Conservation (phyloP, 2,797 vertebrate species). For the Balearica regulorum region DNA sequence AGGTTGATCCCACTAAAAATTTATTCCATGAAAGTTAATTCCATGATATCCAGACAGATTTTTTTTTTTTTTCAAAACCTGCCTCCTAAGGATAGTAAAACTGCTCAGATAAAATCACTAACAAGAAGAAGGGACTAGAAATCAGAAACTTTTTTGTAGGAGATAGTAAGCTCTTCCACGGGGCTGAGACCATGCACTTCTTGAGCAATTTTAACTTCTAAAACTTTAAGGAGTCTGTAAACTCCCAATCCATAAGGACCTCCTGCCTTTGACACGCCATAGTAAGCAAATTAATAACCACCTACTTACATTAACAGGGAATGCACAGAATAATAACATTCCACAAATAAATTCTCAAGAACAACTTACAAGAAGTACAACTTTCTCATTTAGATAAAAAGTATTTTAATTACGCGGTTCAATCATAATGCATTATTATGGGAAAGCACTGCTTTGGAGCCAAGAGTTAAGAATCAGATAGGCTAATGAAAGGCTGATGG, state of each 20-base stretch:
- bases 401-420: not conserved
- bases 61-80: not conserved
- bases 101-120: not conserved
- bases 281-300: conserved; percentile 1
- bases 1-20: not conserved
- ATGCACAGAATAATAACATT: not conserved
- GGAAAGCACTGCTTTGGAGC: conserved; percentile 14
- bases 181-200: not conserved
- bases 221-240: not conserved
- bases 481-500: not conserved
- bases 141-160: not conserved
- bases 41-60: not conserved
- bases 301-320: not conserved
- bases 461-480: conserved; percentile 38
- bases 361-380: not conserved
- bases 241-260: not conserved
- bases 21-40: not conserved
- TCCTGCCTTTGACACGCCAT: not conserved
- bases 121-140: not conserved
- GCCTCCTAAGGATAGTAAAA: not conserved
- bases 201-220: not conserved
- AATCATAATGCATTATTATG: not conserved
- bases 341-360: conserved; percentile 20
- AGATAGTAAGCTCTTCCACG: not conserved
- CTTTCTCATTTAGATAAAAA: conserved; percentile 46